These are phyloP conservation scores for Rostratula benghalensis DNA, from an alignment of 2,113 vertebrate species.

Conservation along the genomic window DNA sequence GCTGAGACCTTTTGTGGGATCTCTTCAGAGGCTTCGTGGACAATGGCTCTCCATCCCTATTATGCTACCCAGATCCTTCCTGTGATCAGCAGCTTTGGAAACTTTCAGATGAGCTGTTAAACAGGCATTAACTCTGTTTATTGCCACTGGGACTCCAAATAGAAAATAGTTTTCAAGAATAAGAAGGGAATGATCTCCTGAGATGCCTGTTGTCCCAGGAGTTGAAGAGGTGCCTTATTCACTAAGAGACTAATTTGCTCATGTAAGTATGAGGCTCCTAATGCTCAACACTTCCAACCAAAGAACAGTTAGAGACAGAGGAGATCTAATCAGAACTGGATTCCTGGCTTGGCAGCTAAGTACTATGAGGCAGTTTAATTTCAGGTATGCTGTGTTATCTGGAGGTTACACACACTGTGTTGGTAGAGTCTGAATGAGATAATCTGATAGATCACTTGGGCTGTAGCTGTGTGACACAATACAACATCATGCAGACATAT, in stretches of 20 bases:
- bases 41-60: background rate
- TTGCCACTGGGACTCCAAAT: background rate
- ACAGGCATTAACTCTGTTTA: background rate
- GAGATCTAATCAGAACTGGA: accelerated
- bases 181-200: background rate
- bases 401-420: accelerated
- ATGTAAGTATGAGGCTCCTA: background rate
- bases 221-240: background rate
- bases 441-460: background rate
- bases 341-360: background rate
- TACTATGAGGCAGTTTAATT: background rate
- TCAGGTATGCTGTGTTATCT: background rate
- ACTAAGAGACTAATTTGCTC: background rate
- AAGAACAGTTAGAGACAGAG: background rate
- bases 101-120: background rate
- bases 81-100: background rate
- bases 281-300: background rate
- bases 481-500: accelerated
- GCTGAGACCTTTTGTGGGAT: background rate
- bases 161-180: background rate
- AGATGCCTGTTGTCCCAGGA: background rate
- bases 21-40: background rate
- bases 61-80: background rate
- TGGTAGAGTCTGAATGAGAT: background rate
- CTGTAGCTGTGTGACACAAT: background rate